Evolutionary conservation across 2,888 invertebrate genomes (phyloP).

Genomic region (Agrypnus murinus): DNA sequence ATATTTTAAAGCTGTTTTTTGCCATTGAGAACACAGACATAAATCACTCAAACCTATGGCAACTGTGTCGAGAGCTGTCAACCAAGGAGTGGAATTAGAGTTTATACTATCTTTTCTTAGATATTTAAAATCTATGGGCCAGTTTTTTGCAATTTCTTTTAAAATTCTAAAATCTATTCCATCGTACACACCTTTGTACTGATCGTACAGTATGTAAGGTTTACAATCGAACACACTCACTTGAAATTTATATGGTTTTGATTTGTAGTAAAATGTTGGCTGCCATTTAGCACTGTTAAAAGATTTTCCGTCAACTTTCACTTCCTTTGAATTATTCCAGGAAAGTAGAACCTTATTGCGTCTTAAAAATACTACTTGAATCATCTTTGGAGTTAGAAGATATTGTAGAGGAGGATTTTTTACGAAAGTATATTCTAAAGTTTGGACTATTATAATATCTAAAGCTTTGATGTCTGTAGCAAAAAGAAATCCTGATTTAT

Average conservation of each 20-base stretch:
- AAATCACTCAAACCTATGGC: background rate
- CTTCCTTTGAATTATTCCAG: background rate
- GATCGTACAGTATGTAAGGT: constrained; percentile 2
- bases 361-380: constrained; percentile 10
- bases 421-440: background rate
- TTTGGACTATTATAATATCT: constrained; percentile 18
- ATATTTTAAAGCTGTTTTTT: no score
- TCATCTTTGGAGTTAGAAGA: background rate
- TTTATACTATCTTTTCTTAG: background rate
- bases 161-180: constrained; percentile 28
- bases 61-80: background rate
- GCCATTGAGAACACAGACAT: constrained; percentile 26
- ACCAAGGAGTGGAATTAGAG: background rate
- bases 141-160: constrained; percentile 14
- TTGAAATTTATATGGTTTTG: background rate
- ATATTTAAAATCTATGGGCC: constrained; percentile 23
- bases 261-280: no score
- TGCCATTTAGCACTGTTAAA: no score
- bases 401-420: background rate
- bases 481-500: background rate
- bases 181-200: background rate
- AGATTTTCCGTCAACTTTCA: no score
- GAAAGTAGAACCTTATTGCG: background rate
- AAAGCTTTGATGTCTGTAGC: background rate
- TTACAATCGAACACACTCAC: background rate